These are phyloP conservation scores for Chromis chromis DNA, from an alignment of 2,797 vertebrate genomes.

Conservation along the genomic window DNA sequence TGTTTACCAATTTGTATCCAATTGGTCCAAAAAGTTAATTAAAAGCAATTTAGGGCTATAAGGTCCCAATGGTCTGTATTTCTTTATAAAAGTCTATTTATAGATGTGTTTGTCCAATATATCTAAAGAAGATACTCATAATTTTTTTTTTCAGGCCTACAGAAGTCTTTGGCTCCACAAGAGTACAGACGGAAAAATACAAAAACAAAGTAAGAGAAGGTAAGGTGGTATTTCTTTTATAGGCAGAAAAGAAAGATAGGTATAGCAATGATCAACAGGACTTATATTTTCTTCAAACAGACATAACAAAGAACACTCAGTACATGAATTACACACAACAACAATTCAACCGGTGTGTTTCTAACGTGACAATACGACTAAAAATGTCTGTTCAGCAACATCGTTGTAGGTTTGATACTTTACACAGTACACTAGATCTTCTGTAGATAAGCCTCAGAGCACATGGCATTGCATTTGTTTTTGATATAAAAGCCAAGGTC, in stretches of 20 bases:
- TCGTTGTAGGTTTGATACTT: slow-evolving; percentile 10
- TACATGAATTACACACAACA: slow-evolving; percentile 35
- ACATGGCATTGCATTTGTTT: slow-evolving; percentile 70
- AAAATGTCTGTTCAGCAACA: slow-evolving; percentile 13
- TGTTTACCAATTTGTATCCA: slow-evolving; percentile 68
- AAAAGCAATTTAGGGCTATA: slow-evolving; percentile 67
- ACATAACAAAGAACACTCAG: slow-evolving; percentile 33
- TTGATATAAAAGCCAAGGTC: slow-evolving; percentile 86
- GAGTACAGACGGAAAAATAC: slow-evolving; percentile 29
- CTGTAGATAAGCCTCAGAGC: slow-evolving; percentile 81
- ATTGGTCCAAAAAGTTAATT: slow-evolving; percentile 59
- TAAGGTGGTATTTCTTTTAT: slow-evolving; percentile 37
- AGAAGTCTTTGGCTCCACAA: slow-evolving; percentile 64
- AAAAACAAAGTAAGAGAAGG: slow-evolving; percentile 35
- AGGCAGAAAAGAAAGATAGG: slow-evolving; percentile 18
- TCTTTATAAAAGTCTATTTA: slow-evolving; percentile 86
- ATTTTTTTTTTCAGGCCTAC: slow-evolving; percentile 38
- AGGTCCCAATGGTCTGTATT: slow-evolving; percentile 75
- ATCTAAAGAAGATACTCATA: slow-evolving; percentile 83
- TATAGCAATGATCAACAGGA: slow-evolving; percentile 27
- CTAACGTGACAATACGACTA: slow-evolving; percentile 6
- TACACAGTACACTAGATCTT: slow-evolving; percentile 71
- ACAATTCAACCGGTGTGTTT: slow-evolving; percentile 32
- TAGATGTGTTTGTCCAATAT: slow-evolving; percentile 77
- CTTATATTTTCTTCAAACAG: slow-evolving; percentile 32